phyloP scores from a whole-genome alignment of 2,113 vertebrate genomes.

The human (Homo sapiens) region GRCh38 chr15:58924001-58924500 shows the following conservation, averaged over 20 bases:
- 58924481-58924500: not conserved
- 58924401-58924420: not conserved
- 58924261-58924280: not conserved
- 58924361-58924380: not conserved
- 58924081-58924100: too few relatives aligned
- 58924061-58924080: too few relatives aligned
- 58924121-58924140: not conserved
- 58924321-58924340: not conserved
- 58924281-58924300: not conserved
- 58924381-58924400: not conserved
- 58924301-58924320: conserved; percentile 7
- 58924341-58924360: not conserved
- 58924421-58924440: conserved; percentile 26
- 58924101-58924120: not conserved
- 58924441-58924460: not conserved
- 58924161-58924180: not conserved
- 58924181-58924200: not conserved
- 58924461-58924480: not conserved
- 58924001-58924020: too few relatives aligned
- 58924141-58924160: conserved; percentile 41
- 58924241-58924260: conserved; percentile 6
- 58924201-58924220: conserved; percentile 16
- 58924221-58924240: not conserved
- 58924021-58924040: too few relatives aligned
- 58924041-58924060: too few relatives aligned